Percentiles rank a stretch among this genome's conserved stretches.
Conservation (phyloP, 2,888 invertebrate species). For the Nematopogon swammerdamellus region DNA sequence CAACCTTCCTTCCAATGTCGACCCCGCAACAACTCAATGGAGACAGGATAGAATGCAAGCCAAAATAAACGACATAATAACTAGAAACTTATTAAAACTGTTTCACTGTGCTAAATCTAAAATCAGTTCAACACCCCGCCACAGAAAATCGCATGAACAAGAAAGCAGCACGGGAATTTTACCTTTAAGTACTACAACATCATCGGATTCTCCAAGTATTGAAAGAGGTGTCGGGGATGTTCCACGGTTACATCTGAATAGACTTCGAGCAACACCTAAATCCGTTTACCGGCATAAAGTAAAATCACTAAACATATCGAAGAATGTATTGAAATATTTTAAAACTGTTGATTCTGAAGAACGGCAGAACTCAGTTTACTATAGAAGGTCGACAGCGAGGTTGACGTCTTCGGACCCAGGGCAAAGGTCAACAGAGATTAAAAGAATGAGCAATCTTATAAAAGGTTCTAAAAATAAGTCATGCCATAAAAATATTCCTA, state of each 20-base stretch:
- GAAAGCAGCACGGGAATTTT: too few relatives aligned
- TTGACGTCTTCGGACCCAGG: background rate
- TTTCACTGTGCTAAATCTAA: slow-evolving; percentile 18
- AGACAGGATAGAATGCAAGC: slow-evolving; percentile 9
- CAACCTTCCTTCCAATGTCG: slow-evolving; percentile 29
- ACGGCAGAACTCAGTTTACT: background rate
- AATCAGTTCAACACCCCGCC: slow-evolving; percentile 13
- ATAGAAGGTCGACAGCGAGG: background rate
- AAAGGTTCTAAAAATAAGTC: background rate
- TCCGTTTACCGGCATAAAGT: slow-evolving; percentile 25
- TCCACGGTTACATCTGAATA: background rate
- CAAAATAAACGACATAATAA: slow-evolving; percentile 9
- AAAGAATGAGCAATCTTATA: background rate
- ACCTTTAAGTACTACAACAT: background rate
- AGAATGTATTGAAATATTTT: slow-evolving; percentile 21
- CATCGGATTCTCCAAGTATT: background rate
- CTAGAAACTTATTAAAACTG: slow-evolving; percentile 2
- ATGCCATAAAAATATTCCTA: background rate
- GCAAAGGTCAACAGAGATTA: background rate
- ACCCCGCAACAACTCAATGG: slow-evolving; percentile 9
- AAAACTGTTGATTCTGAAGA: background rate
- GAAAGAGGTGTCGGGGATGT: background rate
- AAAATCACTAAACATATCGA: slow-evolving; percentile 42
- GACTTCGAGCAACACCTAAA: background rate
- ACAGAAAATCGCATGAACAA: background rate